phyloP scores from a whole-genome alignment of 2,888 invertebrate genomes.

The Chymomyza amoena region DNA sequence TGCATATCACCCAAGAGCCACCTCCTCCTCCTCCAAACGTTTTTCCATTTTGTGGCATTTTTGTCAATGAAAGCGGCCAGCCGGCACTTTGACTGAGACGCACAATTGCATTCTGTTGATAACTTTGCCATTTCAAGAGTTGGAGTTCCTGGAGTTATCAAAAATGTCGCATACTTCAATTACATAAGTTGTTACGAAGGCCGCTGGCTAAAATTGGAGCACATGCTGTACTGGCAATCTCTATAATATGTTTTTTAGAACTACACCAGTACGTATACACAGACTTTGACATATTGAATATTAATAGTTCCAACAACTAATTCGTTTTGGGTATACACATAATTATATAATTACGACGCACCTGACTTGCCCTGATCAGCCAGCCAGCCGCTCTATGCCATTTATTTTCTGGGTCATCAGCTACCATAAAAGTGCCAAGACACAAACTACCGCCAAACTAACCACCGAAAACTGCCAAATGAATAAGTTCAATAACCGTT shows the following conservation, averaged over 20 bases:
- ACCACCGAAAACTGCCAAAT: conserved; percentile 25
- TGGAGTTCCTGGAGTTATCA: background rate
- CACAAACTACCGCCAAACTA: background rate
- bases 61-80: conserved; percentile 63
- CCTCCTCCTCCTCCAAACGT: background rate
- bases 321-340: no score
- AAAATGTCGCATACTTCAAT: background rate
- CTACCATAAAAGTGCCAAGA: conserved; percentile 41
- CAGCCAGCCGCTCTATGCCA: background rate
- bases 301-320: no score
- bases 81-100: conserved; percentile 16
- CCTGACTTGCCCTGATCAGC: background rate
- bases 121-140: no score
- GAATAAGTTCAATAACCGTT: conserved; percentile 57
- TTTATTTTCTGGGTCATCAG: conserved; percentile 63
- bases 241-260: no score
- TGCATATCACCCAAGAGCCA: conserved; percentile 53
- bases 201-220: no score
- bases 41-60: conserved; percentile 48
- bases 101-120: background rate
- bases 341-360: background rate
- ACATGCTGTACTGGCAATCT: no score
- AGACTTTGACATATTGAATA: no score
- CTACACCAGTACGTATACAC: no score
- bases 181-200: background rate